Evolutionary conservation across 2,113 vertebrate species (phyloP).

Genomic region (human (Homo sapiens)): DNA sequence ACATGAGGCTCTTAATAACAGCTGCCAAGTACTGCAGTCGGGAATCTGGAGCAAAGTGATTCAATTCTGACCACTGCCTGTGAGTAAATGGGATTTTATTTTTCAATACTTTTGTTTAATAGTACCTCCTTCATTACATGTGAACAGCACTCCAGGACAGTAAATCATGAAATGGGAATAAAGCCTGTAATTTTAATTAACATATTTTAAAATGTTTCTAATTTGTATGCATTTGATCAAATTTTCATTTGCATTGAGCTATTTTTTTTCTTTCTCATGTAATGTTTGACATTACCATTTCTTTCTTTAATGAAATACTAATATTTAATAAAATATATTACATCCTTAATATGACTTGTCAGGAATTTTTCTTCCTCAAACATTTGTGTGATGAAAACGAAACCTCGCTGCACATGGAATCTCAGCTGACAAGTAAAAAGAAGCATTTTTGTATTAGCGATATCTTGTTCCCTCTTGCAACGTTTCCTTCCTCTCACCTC

Average conservation of each 20-base stretch:
- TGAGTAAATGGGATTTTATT: background rate
- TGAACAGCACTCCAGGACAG: background rate
- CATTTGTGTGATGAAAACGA: background rate
- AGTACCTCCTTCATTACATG: background rate
- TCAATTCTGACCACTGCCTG: background rate
- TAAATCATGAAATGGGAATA: background rate
- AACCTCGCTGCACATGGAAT: background rate
- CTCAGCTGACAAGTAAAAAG: background rate
- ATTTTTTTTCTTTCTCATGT: background rate
- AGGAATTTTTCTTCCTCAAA: background rate
- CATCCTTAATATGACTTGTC: background rate
- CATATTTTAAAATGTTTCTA: constrained; percentile 37
- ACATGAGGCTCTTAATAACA: background rate
- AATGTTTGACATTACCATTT: background rate
- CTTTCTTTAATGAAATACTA: background rate
- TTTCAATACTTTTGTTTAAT: background rate
- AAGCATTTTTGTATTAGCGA: background rate
- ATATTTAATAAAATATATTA: background rate
- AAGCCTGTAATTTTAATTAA: constrained; percentile 61
- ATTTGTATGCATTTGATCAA: background rate
- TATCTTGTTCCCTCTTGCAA: background rate
- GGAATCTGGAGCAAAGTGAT: rapidly evolving
- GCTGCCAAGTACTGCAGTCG: background rate
- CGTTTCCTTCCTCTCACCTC: background rate
- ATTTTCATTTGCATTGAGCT: background rate